Evolutionary conservation across 1,140 invertebrate genomes (phyloP).

Genomic region (Polyergus mexicanus): DNA sequence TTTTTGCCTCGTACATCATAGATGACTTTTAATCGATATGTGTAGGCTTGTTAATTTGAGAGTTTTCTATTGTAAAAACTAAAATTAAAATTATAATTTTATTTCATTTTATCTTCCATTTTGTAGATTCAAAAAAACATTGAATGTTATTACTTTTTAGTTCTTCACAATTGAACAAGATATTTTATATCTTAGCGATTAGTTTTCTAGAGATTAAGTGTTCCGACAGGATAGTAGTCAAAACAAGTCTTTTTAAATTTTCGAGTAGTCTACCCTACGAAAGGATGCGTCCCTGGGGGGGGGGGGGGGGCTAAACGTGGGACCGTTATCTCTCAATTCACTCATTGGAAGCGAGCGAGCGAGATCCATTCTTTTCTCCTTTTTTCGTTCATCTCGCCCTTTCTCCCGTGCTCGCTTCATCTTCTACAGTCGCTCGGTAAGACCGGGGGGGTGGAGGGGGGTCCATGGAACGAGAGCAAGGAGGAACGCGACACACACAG

Average conservation of each 20-base stretch:
- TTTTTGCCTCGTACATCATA: not conserved
- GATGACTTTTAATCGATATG: slow-evolving; percentile 19
- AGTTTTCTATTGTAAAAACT: too few species aligned
- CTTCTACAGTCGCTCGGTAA: slow-evolving; percentile 27
- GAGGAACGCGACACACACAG: slow-evolving; percentile 52
- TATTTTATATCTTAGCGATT: not conserved
- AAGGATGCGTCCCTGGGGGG: slow-evolving; percentile 75
- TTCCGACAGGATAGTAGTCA: not conserved
- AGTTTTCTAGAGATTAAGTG: not conserved
- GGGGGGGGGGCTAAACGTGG: slow-evolving; percentile 79
- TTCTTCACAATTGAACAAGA: not conserved
- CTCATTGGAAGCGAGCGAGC: slow-evolving; percentile 71
- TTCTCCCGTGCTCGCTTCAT: slow-evolving; percentile 20
- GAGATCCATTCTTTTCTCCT: slow-evolving; percentile 34
- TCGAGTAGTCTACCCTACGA: not conserved
- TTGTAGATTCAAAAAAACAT: not conserved
- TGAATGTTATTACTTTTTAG: not conserved
- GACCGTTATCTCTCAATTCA: slow-evolving; percentile 85
- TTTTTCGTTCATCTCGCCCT: slow-evolving; percentile 17
- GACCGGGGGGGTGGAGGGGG: slow-evolving; percentile 12
- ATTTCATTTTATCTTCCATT: not conserved
- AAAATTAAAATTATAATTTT: too few species aligned
- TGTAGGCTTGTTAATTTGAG: not conserved
- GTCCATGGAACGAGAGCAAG: slow-evolving; percentile 21
- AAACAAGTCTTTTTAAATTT: not conserved